phyloP scores from a whole-genome alignment of 2,797 vertebrate species.

The Trematomus bernacchii region DNA sequence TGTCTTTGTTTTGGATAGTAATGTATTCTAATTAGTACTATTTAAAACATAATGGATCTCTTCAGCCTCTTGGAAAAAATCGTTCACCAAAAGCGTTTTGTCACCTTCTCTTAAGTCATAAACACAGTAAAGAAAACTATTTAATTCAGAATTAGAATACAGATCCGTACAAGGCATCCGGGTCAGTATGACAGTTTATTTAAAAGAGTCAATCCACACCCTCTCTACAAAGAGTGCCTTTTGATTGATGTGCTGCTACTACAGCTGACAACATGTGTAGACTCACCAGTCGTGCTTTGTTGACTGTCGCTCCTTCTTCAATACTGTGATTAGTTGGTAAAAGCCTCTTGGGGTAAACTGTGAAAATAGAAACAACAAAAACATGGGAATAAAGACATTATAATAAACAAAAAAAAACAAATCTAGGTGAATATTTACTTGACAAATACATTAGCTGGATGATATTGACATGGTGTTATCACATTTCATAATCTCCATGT shows the following conservation, averaged over 20 bases:
- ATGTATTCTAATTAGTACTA: no score
- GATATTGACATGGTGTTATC: neutral
- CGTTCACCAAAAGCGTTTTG: no score
- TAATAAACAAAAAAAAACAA: neutral
- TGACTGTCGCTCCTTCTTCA: constrained; percentile 48
- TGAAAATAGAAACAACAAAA: constrained; percentile 8
- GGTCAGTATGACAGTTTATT: no score
- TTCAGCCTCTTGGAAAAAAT: no score
- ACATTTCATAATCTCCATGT: neutral
- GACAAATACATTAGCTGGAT: neutral
- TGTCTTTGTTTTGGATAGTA: no score
- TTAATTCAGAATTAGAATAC: no score
- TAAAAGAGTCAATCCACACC: no score
- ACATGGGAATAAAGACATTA: neutral
- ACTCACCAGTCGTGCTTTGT: constrained; percentile 76
- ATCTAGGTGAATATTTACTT: neutral
- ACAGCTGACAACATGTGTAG: neutral
- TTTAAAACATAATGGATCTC: no score
- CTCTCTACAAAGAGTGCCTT: neutral
- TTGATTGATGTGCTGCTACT: neutral
- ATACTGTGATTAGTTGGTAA: constrained; percentile 79
- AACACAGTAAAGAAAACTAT: no score
- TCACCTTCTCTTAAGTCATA: no score
- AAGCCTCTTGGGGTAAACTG: constrained; percentile 82
- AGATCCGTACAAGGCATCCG: no score